phyloP scores from a whole-genome alignment of 2,797 vertebrate species.

The Brachyalestes nurse region DNA sequence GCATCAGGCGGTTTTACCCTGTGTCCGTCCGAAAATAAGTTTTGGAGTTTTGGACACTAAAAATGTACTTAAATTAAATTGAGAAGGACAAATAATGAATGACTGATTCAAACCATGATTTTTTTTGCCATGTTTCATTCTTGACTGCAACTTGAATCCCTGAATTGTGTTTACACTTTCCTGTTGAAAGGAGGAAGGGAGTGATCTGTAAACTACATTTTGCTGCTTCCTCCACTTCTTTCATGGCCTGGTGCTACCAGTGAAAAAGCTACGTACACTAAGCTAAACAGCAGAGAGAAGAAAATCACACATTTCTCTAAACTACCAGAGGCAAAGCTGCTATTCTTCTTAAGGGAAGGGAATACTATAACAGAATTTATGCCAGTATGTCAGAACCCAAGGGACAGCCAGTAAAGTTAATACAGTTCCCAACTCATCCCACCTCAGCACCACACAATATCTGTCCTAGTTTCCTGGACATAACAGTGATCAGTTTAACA shows the following conservation, averaged over 20 bases:
- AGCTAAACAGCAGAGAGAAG: conserved; percentile 14
- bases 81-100: not conserved
- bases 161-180: conserved; percentile 4
- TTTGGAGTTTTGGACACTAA: not conserved
- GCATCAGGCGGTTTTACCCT: conserved; percentile 39
- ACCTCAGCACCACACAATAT: conserved; percentile 1
- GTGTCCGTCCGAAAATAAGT: conserved; percentile 20
- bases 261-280: not conserved
- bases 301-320: not conserved
- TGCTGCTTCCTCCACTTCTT: not conserved
- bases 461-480: conserved; percentile 10
- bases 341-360: not conserved
- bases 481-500: not conserved
- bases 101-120: not conserved
- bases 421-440: conserved; percentile 6
- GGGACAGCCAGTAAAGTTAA: not conserved
- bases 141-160: not conserved
- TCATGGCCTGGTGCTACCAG: not conserved
- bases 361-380: conserved; percentile 18
- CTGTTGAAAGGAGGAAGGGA: not conserved
- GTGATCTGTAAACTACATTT: conserved; percentile 7
- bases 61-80: not conserved
- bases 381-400: conserved; percentile 24
- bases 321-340: not conserved
- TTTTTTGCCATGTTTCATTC: not conserved